Evolutionary conservation across 2,113 vertebrate genomes (phyloP).

Genomic region (Tetrao urogallus): DNA sequence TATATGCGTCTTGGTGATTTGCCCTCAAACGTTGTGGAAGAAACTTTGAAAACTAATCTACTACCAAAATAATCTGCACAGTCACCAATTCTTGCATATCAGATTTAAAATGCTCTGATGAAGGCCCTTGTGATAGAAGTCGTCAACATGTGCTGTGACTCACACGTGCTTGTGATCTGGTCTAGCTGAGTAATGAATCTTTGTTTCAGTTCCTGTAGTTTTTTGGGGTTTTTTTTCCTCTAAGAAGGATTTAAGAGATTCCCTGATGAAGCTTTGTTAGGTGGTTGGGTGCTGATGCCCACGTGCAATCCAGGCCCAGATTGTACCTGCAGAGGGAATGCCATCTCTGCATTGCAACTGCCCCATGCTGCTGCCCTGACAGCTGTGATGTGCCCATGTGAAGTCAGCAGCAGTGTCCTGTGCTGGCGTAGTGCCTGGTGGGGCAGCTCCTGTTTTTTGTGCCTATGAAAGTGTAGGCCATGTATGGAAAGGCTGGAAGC

Average conservation of each 20-base stretch:
- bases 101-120: background rate
- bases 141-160: background rate
- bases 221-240: background rate
- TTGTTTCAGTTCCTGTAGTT: background rate
- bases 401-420: fast-evolving
- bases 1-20: background rate
- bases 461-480: background rate
- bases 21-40: background rate
- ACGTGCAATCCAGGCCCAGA: fast-evolving
- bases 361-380: background rate
- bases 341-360: fast-evolving
- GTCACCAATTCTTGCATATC: background rate
- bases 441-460: fast-evolving
- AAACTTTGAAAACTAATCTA: background rate
- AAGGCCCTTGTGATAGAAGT: background rate
- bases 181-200: background rate
- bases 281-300: too few relatives aligned
- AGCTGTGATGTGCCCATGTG: background rate
- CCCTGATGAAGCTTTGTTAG: background rate
- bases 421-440: background rate
- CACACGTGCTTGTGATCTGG: background rate
- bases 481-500: fast-evolving
- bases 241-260: background rate
- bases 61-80: background rate
- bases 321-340: fast-evolving